A percentile compares a stretch with the other conserved stretches of the same genome.
Evolutionary conservation across 2,888 invertebrate species (phyloP).

Genomic region (Drosophila bunnanda): DNA sequence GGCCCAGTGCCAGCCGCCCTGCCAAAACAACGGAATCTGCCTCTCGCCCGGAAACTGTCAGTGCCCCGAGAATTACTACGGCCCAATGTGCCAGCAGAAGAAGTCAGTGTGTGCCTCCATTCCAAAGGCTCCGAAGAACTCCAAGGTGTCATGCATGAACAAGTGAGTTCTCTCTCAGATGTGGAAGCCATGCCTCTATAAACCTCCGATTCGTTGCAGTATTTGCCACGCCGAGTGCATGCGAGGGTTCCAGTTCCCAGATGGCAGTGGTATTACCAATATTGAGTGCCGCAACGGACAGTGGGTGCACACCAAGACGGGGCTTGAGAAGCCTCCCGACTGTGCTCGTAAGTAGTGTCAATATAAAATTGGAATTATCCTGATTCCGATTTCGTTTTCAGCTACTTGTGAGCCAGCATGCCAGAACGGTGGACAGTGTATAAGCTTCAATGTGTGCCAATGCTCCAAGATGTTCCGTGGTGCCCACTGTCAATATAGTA

Average conservation of each 20-base stretch:
- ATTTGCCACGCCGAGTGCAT: conserved; percentile 89
- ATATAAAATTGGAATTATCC: not conserved
- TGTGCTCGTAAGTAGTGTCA: conserved; percentile 87
- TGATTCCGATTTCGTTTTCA: conserved; percentile 28
- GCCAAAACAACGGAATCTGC: conserved; percentile 93
- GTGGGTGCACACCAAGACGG: conserved; percentile 89
- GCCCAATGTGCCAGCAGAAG: conserved; percentile 90
- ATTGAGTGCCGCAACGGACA: conserved; percentile 89
- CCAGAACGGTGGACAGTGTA: conserved; percentile 92
- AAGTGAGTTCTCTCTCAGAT: conserved; percentile 86
- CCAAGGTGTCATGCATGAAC: conserved; percentile 87
- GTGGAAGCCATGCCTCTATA: not conserved
- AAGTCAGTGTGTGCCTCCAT: conserved; percentile 89
- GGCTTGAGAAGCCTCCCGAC: conserved; percentile 88
- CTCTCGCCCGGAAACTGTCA: conserved; percentile 90
- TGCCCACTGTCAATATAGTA: conserved; percentile 82
- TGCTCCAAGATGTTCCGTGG: conserved; percentile 89
- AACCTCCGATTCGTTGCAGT: conserved; percentile 82
- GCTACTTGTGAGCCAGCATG: conserved; percentile 90
- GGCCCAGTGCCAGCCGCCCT: conserved; percentile 90
- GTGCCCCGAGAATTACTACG: conserved; percentile 90
- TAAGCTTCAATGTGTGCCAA: conserved; percentile 91
- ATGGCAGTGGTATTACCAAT: conserved; percentile 89
- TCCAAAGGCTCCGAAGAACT: conserved; percentile 89
- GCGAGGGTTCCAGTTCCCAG: conserved; percentile 89